Conservation (phyloP, 2,888 invertebrate species). For the Drepanosiphum platanoidis region DNA sequence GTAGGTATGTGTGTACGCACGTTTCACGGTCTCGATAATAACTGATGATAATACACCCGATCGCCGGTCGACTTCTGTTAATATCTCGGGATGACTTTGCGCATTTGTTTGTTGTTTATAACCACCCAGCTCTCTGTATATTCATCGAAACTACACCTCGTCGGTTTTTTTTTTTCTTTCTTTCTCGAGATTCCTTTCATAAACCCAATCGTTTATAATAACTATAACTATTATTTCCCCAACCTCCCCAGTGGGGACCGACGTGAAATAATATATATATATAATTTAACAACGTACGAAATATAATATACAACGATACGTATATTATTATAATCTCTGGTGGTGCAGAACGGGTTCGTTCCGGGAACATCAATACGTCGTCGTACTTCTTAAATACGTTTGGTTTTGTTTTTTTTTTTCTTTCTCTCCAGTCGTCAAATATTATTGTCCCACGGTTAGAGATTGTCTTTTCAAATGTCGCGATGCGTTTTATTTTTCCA, state of each 20-base stretch:
- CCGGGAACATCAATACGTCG: neutral
- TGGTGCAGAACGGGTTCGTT: conserved; percentile 49
- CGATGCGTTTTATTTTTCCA: too few species aligned
- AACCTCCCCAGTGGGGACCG: neutral
- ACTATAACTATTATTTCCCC: neutral
- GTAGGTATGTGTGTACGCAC: neutral
- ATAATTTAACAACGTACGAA: neutral
- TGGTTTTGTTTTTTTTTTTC: neutral
- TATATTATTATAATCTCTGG: conserved; percentile 8
- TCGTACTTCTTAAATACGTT: neutral
- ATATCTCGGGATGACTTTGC: conserved; percentile 42
- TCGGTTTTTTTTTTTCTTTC: neutral
- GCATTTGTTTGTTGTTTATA: conserved; percentile 50
- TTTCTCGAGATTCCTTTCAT: conserved; percentile 14
- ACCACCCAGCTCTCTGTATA: conserved; percentile 32
- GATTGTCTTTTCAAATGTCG: neutral
- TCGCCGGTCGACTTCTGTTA: conserved; percentile 16
- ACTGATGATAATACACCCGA: neutral
- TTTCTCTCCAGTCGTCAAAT: neutral
- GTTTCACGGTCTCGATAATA: conserved; percentile 48
- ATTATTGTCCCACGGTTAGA: conserved; percentile 11
- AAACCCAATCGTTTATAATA: conserved; percentile 48
- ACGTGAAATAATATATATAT: neutral
- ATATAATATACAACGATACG: neutral
- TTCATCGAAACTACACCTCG: conserved; percentile 20